A percentile compares a stretch with the other conserved stretches of the same genome.
phyloP scores from a whole-genome alignment of 1,140 invertebrate species.

The Arion vulgaris region DNA sequence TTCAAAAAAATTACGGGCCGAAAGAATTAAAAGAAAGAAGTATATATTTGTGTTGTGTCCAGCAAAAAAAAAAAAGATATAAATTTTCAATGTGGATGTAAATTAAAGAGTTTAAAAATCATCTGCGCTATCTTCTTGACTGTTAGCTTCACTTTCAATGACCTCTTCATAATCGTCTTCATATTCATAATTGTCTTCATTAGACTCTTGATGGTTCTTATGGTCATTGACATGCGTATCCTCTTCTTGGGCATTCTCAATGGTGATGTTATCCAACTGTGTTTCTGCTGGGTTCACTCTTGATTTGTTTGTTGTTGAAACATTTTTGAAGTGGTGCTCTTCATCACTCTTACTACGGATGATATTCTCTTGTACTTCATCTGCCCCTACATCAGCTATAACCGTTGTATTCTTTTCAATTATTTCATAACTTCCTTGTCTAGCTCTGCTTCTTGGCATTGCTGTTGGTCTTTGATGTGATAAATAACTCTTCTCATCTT shows the following conservation, averaged over 20 bases:
- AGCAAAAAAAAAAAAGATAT: background rate
- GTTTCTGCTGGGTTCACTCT: background rate
- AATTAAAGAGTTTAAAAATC: constrained; percentile 2
- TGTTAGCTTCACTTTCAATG: background rate
- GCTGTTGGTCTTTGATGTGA: background rate
- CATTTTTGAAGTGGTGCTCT: background rate
- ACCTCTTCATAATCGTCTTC: constrained; percentile 30
- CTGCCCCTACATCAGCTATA: background rate
- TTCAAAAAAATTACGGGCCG: too few species aligned
- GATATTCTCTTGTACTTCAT: background rate
- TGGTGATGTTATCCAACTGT: background rate
- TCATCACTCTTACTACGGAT: background rate
- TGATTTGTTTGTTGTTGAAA: background rate
- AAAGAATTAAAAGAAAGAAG: too few species aligned
- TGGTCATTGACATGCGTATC: background rate
- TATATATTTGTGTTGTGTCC: too few species aligned
- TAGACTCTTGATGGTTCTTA: background rate
- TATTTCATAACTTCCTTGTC: background rate
- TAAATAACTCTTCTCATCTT: background rate
- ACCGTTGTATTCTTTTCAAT: background rate
- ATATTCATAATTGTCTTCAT: constrained; percentile 19
- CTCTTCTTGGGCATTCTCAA: background rate
- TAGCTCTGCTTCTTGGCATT: background rate
- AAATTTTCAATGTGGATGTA: background rate
- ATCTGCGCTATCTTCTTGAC: constrained; percentile 13